Percentiles rank a stretch among this genome's conserved stretches.
phyloP scores from a whole-genome alignment of 2,888 invertebrate genomes.

The Troilus luridus region DNA sequence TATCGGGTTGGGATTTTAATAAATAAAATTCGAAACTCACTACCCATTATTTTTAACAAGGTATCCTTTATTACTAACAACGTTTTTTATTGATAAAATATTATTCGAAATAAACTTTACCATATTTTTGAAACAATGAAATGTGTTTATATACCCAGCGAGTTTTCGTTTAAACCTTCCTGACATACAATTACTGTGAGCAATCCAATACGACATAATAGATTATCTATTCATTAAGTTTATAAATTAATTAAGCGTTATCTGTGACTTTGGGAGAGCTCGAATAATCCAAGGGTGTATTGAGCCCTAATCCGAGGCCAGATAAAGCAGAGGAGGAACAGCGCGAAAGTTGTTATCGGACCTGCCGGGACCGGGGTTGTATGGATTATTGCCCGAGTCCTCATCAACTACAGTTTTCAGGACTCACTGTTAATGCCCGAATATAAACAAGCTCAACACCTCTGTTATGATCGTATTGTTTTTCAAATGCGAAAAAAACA shows the following conservation, averaged over 20 bases:
- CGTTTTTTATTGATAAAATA: too few relatives aligned
- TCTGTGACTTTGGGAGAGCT: background rate
- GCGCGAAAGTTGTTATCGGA: slow-evolving; percentile 35
- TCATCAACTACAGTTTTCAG: slow-evolving; percentile 4
- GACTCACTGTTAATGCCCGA: background rate
- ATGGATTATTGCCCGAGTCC: background rate
- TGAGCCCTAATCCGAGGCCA: background rate
- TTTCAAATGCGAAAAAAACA: background rate
- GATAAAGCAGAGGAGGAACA: background rate
- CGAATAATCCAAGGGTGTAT: slow-evolving; percentile 8
- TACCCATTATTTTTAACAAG: too few relatives aligned
- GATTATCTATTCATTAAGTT: background rate
- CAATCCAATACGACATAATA: too few relatives aligned
- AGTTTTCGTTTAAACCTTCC: too few relatives aligned
- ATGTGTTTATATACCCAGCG: too few relatives aligned
- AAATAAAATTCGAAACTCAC: too few relatives aligned
- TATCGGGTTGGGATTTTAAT: too few relatives aligned
- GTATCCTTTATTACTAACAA: too few relatives aligned
- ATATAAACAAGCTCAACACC: background rate
- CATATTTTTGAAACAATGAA: too few relatives aligned
- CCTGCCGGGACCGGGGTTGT: background rate
- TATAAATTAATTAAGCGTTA: background rate
- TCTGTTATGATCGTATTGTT: background rate
- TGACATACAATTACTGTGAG: too few relatives aligned
- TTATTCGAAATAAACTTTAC: too few relatives aligned